Evolutionary conservation across 2,888 invertebrate genomes (phyloP), one percentile per base, ranked within the genome.

Genomic region (Heliconius ethilla): DNA sequence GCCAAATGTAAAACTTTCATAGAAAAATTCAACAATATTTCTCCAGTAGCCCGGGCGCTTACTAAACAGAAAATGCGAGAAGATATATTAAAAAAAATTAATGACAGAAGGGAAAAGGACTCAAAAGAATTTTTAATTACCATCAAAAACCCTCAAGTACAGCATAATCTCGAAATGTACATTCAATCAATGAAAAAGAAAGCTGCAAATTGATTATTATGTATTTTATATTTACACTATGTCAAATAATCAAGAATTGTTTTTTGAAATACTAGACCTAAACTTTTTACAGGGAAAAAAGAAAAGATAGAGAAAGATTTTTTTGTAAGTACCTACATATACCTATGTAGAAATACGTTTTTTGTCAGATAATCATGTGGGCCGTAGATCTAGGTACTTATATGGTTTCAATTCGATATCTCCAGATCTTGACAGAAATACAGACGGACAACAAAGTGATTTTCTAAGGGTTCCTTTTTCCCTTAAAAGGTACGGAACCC

Each of bases 141-240:
- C 84, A 86, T 96, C 0, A 94, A 93, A 75, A 94, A 95, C 80
- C 96, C 97, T 2, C 92, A 95, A 83, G 95, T 97, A 0, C 98
- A 98, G 87, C 95, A 96, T 84, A 95, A 95, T 1, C 89, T 98
- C 75, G 97, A 96, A 82, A 86, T 95, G 82, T 98, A 98, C 86
- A 91, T 97, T 55, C 95, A 97, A 84, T 91, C 94, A 67, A 89
- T 97, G 74, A 97, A 97, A 86, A 95, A 95, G 82, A 96, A 95
- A 84, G 84, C 89, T 67, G 84, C 86, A 27, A 79, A 79, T 22
- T 77, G 33, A 33, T 33, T 33, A 33, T 33, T 33, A 33, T 33
- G 7, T 33, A 33, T 33, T 40, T 40, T 40, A 11, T 40, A 40
- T 40, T 51, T 18, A 51, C 3, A 51, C 5, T 15, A 51, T 51